phyloP scores from a whole-genome alignment of 2,113 vertebrate species.

The Geococcyx californianus region DNA sequence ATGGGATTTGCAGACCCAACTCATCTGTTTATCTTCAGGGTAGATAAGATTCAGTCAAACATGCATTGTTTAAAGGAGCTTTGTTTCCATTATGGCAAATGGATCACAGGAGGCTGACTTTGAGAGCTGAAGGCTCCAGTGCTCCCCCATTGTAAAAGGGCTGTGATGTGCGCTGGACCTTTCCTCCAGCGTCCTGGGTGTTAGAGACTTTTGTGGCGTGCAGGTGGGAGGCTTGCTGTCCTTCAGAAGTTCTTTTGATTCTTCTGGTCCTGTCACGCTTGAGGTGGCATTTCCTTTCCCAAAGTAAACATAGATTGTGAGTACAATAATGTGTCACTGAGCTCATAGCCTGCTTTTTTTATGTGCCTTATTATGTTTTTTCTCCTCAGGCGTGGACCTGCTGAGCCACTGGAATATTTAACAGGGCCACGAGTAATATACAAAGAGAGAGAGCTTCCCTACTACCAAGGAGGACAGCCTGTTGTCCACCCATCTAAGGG shows the following conservation, averaged over 20 bases:
- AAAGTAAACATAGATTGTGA: constrained; percentile 10
- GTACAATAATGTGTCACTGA: background rate
- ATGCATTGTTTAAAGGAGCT: constrained; percentile 46
- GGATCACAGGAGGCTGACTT: constrained; percentile 39
- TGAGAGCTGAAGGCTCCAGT: constrained; percentile 39
- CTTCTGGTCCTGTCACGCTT: constrained; percentile 9
- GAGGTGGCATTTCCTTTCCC: constrained; percentile 39
- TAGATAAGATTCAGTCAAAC: constrained; percentile 69
- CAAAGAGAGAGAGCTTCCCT: constrained; percentile 80
- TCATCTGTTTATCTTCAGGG: constrained; percentile 73
- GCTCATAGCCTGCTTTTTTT: constrained; percentile 1
- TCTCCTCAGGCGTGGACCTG: constrained; percentile 81
- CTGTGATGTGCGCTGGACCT: constrained; percentile 10
- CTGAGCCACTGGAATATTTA: constrained; percentile 84
- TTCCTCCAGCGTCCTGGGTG: constrained; percentile 1
- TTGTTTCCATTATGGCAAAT: constrained; percentile 64
- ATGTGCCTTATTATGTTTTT: constrained; percentile 51
- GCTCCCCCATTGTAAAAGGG: constrained; percentile 48
- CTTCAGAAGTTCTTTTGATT: constrained; percentile 55
- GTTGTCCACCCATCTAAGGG: constrained; percentile 75
- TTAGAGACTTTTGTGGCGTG: background rate
- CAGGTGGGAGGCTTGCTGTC: constrained; percentile 51
- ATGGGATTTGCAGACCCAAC: constrained; percentile 67
- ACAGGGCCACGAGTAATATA: constrained; percentile 80
- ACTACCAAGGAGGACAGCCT: constrained; percentile 77